Evolutionary conservation across 2,113 vertebrate species (phyloP).

Genomic region (Capreolus pygargus): DNA sequence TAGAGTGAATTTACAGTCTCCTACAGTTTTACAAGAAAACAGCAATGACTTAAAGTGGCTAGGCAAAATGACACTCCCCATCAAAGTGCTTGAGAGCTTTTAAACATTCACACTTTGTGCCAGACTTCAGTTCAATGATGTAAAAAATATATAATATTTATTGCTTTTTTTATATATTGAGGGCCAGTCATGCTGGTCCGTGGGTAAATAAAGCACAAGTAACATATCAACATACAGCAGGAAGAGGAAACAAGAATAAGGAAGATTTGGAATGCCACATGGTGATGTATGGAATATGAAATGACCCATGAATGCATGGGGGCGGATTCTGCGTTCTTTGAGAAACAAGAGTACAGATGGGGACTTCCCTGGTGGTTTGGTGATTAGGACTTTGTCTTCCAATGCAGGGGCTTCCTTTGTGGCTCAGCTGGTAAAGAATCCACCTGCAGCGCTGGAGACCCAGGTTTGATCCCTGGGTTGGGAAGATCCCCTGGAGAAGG

Average conservation of each 20-base stretch:
- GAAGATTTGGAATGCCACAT: background rate
- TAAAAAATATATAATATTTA: background rate
- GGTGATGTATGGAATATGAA: background rate
- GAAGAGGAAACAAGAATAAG: background rate
- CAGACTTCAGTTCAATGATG: background rate
- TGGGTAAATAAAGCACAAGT: background rate
- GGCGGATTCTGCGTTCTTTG: background rate
- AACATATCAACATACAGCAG: background rate
- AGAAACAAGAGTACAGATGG: background rate
- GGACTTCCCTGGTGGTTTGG: background rate
- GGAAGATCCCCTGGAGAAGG: background rate
- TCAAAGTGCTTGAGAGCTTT: background rate
- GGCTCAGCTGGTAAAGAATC: background rate
- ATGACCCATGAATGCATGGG: background rate
- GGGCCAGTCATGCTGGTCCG: background rate
- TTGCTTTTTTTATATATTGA: background rate
- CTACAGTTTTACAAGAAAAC: background rate
- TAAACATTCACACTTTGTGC: background rate
- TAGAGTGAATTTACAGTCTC: background rate
- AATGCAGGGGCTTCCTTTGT: background rate
- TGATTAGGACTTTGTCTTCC: background rate
- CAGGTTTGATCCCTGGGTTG: accelerated
- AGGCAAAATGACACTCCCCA: background rate
- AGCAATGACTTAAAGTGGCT: background rate
- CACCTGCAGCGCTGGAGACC: background rate